Percentiles rank a stretch among this genome's conserved stretches.
Evolutionary conservation across 53 echinoderm and acorn worm genomes (phyloP).

Genomic region (Holothuria scabra): DNA sequence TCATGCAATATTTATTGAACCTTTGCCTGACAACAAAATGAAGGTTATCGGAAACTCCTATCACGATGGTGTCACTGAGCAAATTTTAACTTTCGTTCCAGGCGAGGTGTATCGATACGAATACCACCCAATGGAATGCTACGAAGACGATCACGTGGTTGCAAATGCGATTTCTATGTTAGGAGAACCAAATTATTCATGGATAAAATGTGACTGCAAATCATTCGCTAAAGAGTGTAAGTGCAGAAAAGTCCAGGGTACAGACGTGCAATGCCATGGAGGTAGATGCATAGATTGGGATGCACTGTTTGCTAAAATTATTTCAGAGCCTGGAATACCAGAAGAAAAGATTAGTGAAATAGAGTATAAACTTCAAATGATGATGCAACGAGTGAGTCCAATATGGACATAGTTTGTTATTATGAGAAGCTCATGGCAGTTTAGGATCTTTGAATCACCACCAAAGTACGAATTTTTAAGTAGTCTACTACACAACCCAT

Average conservation of each 20-base stretch:
- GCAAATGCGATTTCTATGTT: conserved; percentile 4
- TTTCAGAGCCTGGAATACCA: conserved; percentile 3
- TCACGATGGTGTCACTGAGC: conserved; percentile 2
- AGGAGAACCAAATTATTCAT: conserved; percentile 10
- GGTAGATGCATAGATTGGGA: conserved; percentile 1
- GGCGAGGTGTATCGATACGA: conserved; percentile 19
- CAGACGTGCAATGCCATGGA: not conserved
- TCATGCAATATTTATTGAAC: conserved; percentile 25
- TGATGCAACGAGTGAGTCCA: conserved; percentile 26
- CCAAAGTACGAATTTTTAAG: too few relatives aligned
- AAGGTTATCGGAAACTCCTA: conserved; percentile 23
- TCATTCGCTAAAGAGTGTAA: conserved; percentile 35
- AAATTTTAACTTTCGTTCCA: not conserved
- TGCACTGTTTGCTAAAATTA: conserved; percentile 1
- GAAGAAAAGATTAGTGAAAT: not conserved
- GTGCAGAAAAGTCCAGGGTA: not conserved
- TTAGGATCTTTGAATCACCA: too few relatives aligned
- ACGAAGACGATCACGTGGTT: not conserved
- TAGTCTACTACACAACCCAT: too few relatives aligned
- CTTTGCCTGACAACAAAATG: conserved; percentile 8
- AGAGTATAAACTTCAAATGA: not conserved
- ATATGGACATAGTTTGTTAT: not conserved
- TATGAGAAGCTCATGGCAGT: too few relatives aligned
- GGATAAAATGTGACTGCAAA: conserved; percentile 6
- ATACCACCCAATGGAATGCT: conserved; percentile 2